These are phyloP conservation scores for Gadopsis marmoratus DNA, from an alignment of 2,797 vertebrate genomes.

Conservation along the genomic window DNA sequence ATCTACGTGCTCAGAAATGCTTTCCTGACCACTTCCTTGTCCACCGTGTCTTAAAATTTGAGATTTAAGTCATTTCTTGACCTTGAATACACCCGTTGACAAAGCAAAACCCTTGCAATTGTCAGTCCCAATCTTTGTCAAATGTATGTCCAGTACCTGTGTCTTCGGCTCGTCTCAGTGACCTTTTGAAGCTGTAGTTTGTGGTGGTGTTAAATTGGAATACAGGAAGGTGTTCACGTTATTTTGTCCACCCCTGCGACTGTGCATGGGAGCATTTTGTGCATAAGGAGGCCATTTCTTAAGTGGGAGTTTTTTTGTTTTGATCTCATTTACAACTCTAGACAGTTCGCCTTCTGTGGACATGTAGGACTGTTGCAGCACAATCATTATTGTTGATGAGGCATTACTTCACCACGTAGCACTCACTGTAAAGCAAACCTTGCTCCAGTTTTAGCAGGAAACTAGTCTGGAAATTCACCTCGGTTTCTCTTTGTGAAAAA, in stretches of 20 bases:
- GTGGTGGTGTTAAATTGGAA: neutral
- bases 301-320: neutral
- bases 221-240: neutral
- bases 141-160: neutral
- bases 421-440: neutral
- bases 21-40: neutral
- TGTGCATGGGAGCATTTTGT: neutral
- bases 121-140: neutral
- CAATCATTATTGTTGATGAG: neutral
- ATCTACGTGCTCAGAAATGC: neutral
- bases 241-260: neutral
- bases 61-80: neutral
- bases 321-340: neutral
- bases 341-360: neutral
- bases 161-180: neutral
- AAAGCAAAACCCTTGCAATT: neutral
- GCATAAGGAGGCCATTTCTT: neutral
- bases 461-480: neutral
- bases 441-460: conserved; percentile 1
- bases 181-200: neutral
- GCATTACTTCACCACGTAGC: neutral
- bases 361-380: neutral
- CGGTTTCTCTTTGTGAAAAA: neutral
- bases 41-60: neutral
- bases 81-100: neutral